phyloP scores from a whole-genome alignment of 2,797 vertebrate genomes.

The Chelon labrosus region DNA sequence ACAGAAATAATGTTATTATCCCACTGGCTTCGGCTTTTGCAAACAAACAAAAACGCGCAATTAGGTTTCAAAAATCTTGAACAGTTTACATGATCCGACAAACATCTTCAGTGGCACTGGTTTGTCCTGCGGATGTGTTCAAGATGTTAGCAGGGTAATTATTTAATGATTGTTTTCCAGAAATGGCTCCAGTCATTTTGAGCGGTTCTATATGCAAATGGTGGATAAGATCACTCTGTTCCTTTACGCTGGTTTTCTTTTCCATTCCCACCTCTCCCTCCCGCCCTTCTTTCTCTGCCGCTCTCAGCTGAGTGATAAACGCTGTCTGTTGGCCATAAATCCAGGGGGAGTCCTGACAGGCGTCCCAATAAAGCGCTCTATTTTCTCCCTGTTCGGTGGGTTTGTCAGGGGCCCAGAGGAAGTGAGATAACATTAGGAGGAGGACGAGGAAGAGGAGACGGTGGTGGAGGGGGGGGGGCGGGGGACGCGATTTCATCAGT shows the following conservation, averaged over 20 bases:
- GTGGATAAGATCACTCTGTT: constrained; percentile 39
- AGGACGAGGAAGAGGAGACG: constrained; percentile 42
- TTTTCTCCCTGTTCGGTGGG: constrained; percentile 80
- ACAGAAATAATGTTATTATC: constrained; percentile 36
- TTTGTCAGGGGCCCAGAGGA: constrained; percentile 81
- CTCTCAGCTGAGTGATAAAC: constrained; percentile 80
- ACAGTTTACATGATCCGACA: constrained; percentile 53
- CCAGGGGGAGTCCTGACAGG: constrained; percentile 79
- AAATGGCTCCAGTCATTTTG: constrained; percentile 36
- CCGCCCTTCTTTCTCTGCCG: constrained; percentile 29
- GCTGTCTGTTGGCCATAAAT: constrained; percentile 81
- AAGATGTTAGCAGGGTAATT: constrained; percentile 55
- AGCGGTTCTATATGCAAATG: constrained; percentile 62
- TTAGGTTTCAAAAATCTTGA: constrained; percentile 46
- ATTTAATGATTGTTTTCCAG: constrained; percentile 50
- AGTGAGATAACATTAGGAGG: constrained; percentile 80
- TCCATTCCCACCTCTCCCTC: background rate
- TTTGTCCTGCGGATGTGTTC: constrained; percentile 61
- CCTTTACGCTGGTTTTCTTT: constrained; percentile 27
- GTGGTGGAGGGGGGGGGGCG: constrained; percentile 31
- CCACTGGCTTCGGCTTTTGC: constrained; percentile 31
- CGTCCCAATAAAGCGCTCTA: constrained; percentile 81
- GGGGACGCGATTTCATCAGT: constrained; percentile 67
- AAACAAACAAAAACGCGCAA: constrained; percentile 50
- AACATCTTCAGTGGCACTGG: constrained; percentile 53